phyloP scores from a whole-genome alignment of 2,888 invertebrate genomes.

The Escarpia spicata region DNA sequence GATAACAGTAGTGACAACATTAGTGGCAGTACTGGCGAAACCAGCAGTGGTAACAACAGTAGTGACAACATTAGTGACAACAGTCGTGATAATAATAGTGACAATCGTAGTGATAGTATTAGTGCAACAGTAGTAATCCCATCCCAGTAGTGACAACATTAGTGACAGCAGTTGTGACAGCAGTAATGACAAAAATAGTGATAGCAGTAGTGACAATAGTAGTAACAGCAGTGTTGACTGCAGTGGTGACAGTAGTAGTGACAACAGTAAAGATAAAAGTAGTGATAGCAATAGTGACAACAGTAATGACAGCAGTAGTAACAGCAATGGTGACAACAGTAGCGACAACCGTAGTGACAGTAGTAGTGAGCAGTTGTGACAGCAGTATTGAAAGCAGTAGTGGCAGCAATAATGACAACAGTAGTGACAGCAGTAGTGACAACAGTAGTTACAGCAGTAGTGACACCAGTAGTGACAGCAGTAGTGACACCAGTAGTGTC shows the following conservation, averaged over 20 bases:
- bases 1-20: no score
- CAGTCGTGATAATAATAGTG: background rate
- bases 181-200: background rate
- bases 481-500: background rate
- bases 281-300: background rate
- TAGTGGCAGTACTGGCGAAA: no score
- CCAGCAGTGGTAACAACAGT: no score
- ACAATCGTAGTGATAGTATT: background rate
- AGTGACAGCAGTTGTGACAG: background rate
- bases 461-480: background rate
- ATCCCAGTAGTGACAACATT: background rate
- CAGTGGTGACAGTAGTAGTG: background rate
- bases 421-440: background rate
- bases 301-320: background rate
- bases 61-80: no score
- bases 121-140: background rate
- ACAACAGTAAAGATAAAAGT: background rate
- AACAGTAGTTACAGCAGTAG: background rate
- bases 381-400: background rate
- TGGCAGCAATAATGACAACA: background rate
- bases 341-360: background rate
- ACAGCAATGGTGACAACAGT: background rate
- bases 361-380: background rate
- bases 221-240: background rate
- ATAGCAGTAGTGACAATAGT: background rate